phyloP scores from a whole-genome alignment of 2,888 invertebrate genomes.

The Campoletis raptor region DNA sequence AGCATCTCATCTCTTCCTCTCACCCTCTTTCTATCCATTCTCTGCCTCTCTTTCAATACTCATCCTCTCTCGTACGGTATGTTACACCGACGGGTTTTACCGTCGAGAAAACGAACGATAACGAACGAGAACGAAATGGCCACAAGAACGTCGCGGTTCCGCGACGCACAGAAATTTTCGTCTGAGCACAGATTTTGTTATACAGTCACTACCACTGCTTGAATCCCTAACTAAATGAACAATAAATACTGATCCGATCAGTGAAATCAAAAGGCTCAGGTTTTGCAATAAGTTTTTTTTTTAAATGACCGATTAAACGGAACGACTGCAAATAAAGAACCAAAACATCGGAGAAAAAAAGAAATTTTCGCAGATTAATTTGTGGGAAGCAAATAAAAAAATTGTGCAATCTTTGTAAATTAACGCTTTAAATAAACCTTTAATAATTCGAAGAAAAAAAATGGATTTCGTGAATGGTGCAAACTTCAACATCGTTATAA shows the following conservation, averaged over 20 bases:
- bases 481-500: neutral
- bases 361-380: too few species aligned
- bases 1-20: slow-evolving; percentile 20
- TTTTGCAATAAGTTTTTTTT: neutral
- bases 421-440: too few species aligned
- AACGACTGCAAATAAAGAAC: neutral
- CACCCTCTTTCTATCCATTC: slow-evolving; percentile 26
- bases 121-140: slow-evolving; percentile 27
- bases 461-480: neutral
- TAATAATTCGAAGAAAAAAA: neutral
- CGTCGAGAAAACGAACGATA: slow-evolving; percentile 54
- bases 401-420: too few species aligned
- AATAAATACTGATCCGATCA: neutral
- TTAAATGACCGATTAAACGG: neutral
- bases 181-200: slow-evolving; percentile 6
- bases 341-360: neutral
- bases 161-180: slow-evolving; percentile 41
- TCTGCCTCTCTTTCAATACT: slow-evolving; percentile 29
- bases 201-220: slow-evolving; percentile 20
- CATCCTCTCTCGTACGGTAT: slow-evolving; percentile 46
- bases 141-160: slow-evolving; percentile 41
- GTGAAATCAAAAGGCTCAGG: neutral
- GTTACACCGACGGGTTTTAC: slow-evolving; percentile 38
- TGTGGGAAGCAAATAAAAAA: too few species aligned
- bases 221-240: neutral